These are phyloP conservation scores for Dromococcyx pavoninus DNA, from an alignment of 2,797 vertebrate species.

Conservation along the genomic window DNA sequence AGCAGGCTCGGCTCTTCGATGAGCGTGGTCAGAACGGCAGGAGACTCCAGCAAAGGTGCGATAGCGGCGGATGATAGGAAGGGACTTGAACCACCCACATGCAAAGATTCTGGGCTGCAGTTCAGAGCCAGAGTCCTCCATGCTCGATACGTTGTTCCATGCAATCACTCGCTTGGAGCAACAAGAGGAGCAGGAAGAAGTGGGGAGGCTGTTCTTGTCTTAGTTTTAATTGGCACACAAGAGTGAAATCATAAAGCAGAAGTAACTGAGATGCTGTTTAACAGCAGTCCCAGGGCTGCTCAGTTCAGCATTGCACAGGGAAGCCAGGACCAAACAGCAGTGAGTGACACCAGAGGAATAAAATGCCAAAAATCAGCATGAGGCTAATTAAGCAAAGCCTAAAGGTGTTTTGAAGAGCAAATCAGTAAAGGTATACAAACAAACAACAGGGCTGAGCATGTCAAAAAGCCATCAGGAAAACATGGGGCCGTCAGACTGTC, in stretches of 20 bases:
- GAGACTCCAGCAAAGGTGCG: not conserved
- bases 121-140: not conserved
- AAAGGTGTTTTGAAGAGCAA: not conserved
- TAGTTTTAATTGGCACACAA: not conserved
- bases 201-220: not conserved
- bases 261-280: not conserved
- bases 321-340: not conserved
- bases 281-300: not conserved
- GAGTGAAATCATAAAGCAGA: not conserved
- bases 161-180: not conserved
- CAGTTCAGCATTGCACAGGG: fast-evolving
- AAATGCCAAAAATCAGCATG: not conserved
- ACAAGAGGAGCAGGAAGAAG: not conserved
- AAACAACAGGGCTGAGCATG: constrained; percentile 7
- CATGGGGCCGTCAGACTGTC: fast-evolving
- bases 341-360: not conserved
- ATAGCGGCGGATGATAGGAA: fast-evolving
- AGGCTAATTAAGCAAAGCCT: not conserved
- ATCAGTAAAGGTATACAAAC: not conserved
- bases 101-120: not conserved
- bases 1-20: not conserved
- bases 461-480: not conserved
- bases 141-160: not conserved
- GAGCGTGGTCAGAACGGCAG: not conserved
- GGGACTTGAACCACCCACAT: not conserved